A percentile compares a stretch with the other conserved stretches of the same genome.
Conservation (phyloP, 1,140 invertebrate species). For the Heliothis virescens region DNA sequence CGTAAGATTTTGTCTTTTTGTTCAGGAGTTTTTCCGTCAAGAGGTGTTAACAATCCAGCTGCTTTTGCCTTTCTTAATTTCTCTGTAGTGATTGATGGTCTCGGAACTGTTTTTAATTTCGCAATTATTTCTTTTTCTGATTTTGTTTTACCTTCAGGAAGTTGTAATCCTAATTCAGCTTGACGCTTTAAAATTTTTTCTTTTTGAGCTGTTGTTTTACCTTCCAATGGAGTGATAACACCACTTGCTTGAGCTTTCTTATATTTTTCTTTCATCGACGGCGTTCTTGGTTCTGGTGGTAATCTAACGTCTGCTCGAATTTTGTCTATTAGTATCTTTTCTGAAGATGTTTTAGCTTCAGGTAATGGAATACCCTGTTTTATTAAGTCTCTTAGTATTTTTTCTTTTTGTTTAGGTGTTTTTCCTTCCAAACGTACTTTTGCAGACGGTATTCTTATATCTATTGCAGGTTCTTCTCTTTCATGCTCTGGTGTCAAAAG, state of each 20-base stretch:
- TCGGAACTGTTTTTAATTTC: slow-evolving; percentile 8
- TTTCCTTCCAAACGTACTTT: neutral
- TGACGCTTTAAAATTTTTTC: slow-evolving; percentile 62
- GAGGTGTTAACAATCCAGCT: slow-evolving; percentile 55
- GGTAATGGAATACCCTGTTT: slow-evolving; percentile 52
- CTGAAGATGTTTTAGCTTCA: slow-evolving; percentile 58
- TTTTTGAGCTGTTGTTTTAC: slow-evolving; percentile 57
- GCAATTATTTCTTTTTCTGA: slow-evolving; percentile 57
- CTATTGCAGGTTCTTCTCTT: slow-evolving; percentile 53
- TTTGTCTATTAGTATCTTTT: slow-evolving; percentile 57
- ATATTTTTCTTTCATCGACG: slow-evolving; percentile 49
- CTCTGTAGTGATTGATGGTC: slow-evolving; percentile 21
- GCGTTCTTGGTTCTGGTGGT: slow-evolving; percentile 56
- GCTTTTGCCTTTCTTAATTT: slow-evolving; percentile 58
- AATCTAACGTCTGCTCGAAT: slow-evolving; percentile 55
- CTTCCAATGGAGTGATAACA: slow-evolving; percentile 34
- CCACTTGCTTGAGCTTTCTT: slow-evolving; percentile 47
- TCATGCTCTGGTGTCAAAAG: neutral
- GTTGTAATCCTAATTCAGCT: slow-evolving; percentile 56
- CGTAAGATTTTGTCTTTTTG: slow-evolving; percentile 64
- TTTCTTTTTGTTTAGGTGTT: neutral
- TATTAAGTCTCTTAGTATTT: neutral
- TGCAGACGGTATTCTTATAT: neutral
- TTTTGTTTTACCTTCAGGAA: slow-evolving; percentile 60
- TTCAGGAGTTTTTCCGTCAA: slow-evolving; percentile 57